phyloP scores from a whole-genome alignment of 2,888 invertebrate species.

The Plagodis dolabraria region DNA sequence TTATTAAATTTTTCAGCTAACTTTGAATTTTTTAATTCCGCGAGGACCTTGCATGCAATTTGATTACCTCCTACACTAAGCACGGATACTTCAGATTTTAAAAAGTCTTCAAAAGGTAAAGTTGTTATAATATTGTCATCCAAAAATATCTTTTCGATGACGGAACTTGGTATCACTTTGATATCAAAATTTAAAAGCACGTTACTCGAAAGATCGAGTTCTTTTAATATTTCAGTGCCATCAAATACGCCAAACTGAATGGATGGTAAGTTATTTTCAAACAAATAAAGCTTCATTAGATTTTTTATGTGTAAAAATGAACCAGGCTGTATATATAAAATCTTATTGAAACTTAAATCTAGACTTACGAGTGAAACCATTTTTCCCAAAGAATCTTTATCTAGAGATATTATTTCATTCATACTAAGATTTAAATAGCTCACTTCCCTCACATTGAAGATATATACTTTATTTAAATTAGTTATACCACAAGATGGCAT shows the following conservation, averaged over 20 bases:
- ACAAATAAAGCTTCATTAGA: slow-evolving; percentile 30
- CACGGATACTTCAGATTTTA: slow-evolving; percentile 18
- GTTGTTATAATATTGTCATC: slow-evolving; percentile 35
- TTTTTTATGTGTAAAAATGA: slow-evolving; percentile 31
- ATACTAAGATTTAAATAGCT: slow-evolving; percentile 32
- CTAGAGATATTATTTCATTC: slow-evolving; percentile 34
- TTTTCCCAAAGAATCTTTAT: slow-evolving; percentile 37
- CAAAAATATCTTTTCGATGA: slow-evolving; percentile 25
- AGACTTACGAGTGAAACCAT: slow-evolving; percentile 29
- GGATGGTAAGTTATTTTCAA: slow-evolving; percentile 30
- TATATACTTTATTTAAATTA: slow-evolving; percentile 23
- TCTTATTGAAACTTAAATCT: slow-evolving; percentile 39
- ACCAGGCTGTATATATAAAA: slow-evolving; percentile 40
- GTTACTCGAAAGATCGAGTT: slow-evolving; percentile 36
- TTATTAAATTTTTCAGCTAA: slow-evolving; percentile 22
- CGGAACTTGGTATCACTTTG: slow-evolving; percentile 28
- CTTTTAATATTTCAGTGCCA: slow-evolving; percentile 28
- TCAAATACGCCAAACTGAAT: slow-evolving; percentile 41
- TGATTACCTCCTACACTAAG: slow-evolving; percentile 39
- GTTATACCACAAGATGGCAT: slow-evolving; percentile 34
- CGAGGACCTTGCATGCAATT: slow-evolving; percentile 36
- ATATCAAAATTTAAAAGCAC: slow-evolving; percentile 32
- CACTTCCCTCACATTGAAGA: slow-evolving; percentile 28
- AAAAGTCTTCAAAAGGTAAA: slow-evolving; percentile 31
- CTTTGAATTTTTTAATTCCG: slow-evolving; percentile 28